These are phyloP conservation scores for Ryuthela nishihirai DNA, from an alignment of 2,888 invertebrate genomes.

Conservation along the genomic window DNA sequence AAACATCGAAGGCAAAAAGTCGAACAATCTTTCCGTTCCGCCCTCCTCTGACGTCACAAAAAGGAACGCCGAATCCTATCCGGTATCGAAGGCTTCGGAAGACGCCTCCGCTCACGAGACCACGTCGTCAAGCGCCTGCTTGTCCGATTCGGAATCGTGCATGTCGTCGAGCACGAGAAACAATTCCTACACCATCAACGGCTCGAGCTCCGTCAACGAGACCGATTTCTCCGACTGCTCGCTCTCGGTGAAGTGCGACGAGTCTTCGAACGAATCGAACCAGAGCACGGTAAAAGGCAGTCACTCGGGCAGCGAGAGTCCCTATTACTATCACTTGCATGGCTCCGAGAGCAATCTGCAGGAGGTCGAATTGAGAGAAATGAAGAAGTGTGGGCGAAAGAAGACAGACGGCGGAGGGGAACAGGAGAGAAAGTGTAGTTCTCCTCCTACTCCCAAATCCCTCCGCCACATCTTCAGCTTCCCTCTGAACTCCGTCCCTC, in stretches of 20 bases:
- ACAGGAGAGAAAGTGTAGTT: conserved; percentile 6
- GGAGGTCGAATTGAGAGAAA: conserved; percentile 7
- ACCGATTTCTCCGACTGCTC: conserved; percentile 27
- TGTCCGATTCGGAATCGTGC: conserved; percentile 24
- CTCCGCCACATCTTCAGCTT: conserved; percentile 25
- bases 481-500: conserved; percentile 14
- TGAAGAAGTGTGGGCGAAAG: conserved; percentile 2
- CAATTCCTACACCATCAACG: conserved; percentile 23
- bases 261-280: conserved; percentile 18
- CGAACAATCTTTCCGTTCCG: no score
- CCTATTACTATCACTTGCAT: conserved; percentile 20
- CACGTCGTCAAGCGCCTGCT: conserved; percentile 16
- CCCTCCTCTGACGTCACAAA: no score
- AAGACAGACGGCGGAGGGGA: background rate
- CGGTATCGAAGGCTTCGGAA: no score
- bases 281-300: conserved; percentile 25
- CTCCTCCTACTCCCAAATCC: conserved; percentile 26
- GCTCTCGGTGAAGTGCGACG: conserved; percentile 23
- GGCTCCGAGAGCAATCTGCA: conserved; percentile 27
- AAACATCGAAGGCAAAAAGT: no score
- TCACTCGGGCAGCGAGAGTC: conserved; percentile 16
- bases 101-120: no score
- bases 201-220: conserved; percentile 27
- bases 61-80: no score
- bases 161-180: conserved; percentile 29